Conservation (phyloP, 2,888 invertebrate genomes). For the Aphelenchoides bicaudatus region DNA sequence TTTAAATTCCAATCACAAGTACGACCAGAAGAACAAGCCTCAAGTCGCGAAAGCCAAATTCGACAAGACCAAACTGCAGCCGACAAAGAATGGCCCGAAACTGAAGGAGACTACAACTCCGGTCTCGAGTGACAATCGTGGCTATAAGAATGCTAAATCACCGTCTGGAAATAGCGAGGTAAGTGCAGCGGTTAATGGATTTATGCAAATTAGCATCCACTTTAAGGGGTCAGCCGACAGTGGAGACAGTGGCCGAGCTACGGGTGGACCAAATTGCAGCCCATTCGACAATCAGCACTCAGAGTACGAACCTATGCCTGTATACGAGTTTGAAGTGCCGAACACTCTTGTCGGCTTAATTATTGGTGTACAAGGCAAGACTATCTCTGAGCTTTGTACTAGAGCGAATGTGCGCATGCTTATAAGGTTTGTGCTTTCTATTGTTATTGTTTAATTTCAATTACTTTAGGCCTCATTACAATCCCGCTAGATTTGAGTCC, state of each 20-base stretch:
- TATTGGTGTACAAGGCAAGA: conserved; percentile 60
- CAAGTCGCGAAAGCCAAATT: no score
- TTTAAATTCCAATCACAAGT: no score
- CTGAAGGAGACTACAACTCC: conserved; percentile 6
- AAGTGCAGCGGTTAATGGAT: not conserved
- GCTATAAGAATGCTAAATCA: conserved; percentile 41
- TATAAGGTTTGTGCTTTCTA: no score
- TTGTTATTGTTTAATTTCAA: no score
- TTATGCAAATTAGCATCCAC: not conserved
- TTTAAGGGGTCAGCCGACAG: conserved; percentile 55
- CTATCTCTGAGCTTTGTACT: conserved; percentile 56
- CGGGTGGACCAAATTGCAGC: conserved; percentile 45
- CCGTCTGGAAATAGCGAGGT: conserved; percentile 40
- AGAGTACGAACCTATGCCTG: conserved; percentile 34
- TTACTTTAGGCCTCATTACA: conserved; percentile 55
- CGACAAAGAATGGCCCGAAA: not conserved
- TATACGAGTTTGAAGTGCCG: conserved; percentile 61
- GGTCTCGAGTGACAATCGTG: conserved; percentile 17
- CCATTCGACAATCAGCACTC: conserved; percentile 30
- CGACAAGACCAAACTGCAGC: not conserved
- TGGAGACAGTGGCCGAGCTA: conserved; percentile 58
- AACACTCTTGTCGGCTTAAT: conserved; percentile 60
- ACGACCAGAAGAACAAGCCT: no score
- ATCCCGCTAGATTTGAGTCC: conserved; percentile 47
- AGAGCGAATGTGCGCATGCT: conserved; percentile 57